Percentiles rank a stretch among this genome's conserved stretches.
These are phyloP conservation scores for Synanthedon formicaeformis DNA, from an alignment of 2,888 invertebrate species.

Conservation along the genomic window DNA sequence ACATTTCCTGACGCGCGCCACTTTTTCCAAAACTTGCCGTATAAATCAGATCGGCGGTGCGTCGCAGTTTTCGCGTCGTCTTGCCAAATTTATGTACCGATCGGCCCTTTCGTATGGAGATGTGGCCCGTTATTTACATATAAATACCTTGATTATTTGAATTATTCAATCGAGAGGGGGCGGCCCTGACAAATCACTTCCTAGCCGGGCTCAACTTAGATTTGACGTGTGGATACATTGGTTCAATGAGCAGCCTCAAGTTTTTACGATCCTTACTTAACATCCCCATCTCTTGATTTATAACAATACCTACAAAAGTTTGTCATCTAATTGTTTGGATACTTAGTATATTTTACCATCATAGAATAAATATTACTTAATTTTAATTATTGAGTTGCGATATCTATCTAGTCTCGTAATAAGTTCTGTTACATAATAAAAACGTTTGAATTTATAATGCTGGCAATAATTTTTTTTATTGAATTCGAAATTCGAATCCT, in stretches of 20 bases:
- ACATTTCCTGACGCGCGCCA: slow-evolving; percentile 67
- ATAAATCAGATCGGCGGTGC: slow-evolving; percentile 69
- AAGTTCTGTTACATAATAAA: too few species aligned
- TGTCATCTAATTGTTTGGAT: too few species aligned
- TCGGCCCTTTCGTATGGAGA: slow-evolving; percentile 71
- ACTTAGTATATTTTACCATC: too few species aligned
- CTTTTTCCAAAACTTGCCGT: slow-evolving; percentile 65
- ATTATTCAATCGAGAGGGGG: slow-evolving; percentile 72
- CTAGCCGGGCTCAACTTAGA: slow-evolving; percentile 54
- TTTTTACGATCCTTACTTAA: slow-evolving; percentile 22
- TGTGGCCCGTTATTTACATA: slow-evolving; percentile 69
- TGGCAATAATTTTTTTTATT: too few species aligned
- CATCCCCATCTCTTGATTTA: background rate
- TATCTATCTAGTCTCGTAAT: too few species aligned
- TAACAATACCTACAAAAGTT: background rate
- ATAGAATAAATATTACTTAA: too few species aligned
- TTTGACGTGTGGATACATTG: slow-evolving; percentile 44
- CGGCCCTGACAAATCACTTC: slow-evolving; percentile 70
- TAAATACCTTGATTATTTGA: slow-evolving; percentile 72
- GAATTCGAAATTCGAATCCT: too few species aligned
- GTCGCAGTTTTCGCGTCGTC: slow-evolving; percentile 68
- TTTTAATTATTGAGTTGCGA: too few species aligned
- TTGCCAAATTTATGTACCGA: slow-evolving; percentile 71
- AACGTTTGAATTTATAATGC: too few species aligned
- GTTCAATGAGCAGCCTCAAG: slow-evolving; percentile 19